phyloP scores from a whole-genome alignment of 2,113 vertebrate genomes.

The Saguinus imperator region DNA sequence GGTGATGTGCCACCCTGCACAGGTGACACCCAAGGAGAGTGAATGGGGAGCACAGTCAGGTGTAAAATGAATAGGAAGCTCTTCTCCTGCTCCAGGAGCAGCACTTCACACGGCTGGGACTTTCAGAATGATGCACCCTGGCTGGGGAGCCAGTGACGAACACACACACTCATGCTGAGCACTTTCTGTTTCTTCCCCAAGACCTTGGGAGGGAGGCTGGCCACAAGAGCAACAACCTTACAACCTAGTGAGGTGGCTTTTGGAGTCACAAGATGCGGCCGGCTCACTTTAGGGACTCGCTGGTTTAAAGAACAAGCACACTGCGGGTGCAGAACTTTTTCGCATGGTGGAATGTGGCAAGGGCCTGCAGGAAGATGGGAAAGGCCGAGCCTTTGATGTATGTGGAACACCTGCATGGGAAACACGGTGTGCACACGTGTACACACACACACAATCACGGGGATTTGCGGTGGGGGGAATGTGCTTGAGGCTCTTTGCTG shows the following conservation, averaged over 20 bases:
- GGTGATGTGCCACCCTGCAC: neutral
- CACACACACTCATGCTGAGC: neutral
- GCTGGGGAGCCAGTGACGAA: neutral
- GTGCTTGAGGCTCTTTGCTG: neutral
- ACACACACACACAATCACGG: neutral
- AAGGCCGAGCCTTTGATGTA: neutral
- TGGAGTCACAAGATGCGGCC: neutral
- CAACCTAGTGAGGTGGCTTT: neutral
- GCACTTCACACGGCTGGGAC: neutral
- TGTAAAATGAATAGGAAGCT: accelerated
- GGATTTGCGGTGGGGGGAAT: too few relatives aligned
- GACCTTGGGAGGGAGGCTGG: neutral
- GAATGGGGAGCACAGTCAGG: neutral
- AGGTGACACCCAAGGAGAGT: neutral
- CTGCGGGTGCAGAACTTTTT: neutral
- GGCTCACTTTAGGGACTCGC: neutral
- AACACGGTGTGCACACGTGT: accelerated
- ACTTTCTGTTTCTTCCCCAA: neutral
- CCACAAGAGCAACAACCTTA: neutral
- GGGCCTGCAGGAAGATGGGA: neutral
- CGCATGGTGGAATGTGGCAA: neutral
- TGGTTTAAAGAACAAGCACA: neutral
- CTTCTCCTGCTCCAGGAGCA: too few relatives aligned
- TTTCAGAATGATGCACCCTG: neutral
- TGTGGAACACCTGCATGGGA: accelerated